Evolutionary conservation across 2,797 vertebrate genomes (phyloP).

Genomic region (Tenualosa ilisha): DNA sequence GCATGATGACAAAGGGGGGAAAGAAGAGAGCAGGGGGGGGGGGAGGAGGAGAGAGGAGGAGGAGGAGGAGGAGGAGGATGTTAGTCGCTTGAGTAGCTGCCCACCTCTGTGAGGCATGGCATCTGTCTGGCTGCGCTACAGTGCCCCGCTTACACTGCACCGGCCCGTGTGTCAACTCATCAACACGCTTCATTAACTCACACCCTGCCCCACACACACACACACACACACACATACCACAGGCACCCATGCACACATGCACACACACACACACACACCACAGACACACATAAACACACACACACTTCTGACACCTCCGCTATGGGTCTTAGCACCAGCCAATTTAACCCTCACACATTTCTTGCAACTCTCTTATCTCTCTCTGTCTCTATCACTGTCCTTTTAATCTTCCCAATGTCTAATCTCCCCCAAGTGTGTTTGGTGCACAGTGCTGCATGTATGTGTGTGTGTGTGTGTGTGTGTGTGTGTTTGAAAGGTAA

Average conservation of each 20-base stretch:
- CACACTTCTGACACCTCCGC: too few species aligned
- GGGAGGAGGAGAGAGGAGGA: neutral
- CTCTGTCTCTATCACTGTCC: too few species aligned
- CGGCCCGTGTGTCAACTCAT: slow-evolving; percentile 3
- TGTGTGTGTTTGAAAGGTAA: neutral
- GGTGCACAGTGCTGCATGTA: neutral
- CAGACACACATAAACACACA: too few species aligned
- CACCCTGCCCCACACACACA: too few species aligned
- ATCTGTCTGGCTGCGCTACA: slow-evolving; percentile 28
- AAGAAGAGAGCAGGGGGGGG: too few species aligned
- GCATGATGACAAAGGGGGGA: too few species aligned
- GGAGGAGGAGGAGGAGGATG: neutral
- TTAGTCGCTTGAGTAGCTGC: slow-evolving; percentile 16
- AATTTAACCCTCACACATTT: neutral
- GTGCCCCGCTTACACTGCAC: neutral
- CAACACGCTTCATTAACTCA: slow-evolving; percentile 29
- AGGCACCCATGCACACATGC: neutral
- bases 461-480: neutral
- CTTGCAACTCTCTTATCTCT: too few species aligned
- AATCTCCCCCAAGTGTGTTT: too few species aligned
- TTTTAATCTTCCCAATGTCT: too few species aligned
- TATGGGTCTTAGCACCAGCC: neutral
- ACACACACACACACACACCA: too few species aligned
- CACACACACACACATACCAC: too few species aligned
- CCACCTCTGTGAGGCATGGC: slow-evolving; percentile 17